Evolutionary conservation across 2,797 vertebrate species (phyloP), one percentile per base, ranked within the genome.

Genomic region (Semotilus atromaculatus): DNA sequence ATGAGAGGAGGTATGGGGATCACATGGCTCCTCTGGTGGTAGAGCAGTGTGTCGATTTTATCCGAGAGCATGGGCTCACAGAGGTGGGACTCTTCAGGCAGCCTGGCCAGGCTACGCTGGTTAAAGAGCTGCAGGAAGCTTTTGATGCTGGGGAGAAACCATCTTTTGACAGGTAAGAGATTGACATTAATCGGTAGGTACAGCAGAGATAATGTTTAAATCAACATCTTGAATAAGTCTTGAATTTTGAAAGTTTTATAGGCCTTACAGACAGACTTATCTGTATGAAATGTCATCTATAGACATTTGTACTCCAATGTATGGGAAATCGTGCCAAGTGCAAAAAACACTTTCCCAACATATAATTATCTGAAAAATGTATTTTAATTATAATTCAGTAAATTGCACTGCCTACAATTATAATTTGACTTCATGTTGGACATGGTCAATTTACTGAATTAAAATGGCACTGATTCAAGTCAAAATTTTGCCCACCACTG

Each of bases 31-130:
- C 95, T 66, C 90, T 96, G 77, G 94, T 96, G 86, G 95, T 96
- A 87, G 95, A 96, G 90, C 95, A 96, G 91, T 95, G 95, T 70
- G 95, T 94, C 79, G 90, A 82, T 86, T 96, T 95, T 88, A 96
- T 96, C 81, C 90, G 91, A 68, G 91, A 93, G 48, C 89, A 87
- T 0, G 95, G 95, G 1, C 89, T 96, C 3, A 90, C 89, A 1
- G 95, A 96, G 74, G 95, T 95, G 82, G 95, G 95, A 85, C 91
- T 96, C 90, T 96, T 96, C 86, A 93, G 95, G 2, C 94, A 94
- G 81, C 91, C 95, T 0, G 95, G 95, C n/a, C 95, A 91, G 72
- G 90, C 94, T 82, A 95, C 94, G 64, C 86, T 93, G 72, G 95
- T 96, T 31, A 94, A 93, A 82, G 95, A 95, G 88, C 92, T 96